These are phyloP conservation scores for Botrylloides violaceus DNA, from an alignment of 23 tunicate species.

Conservation along the genomic window DNA sequence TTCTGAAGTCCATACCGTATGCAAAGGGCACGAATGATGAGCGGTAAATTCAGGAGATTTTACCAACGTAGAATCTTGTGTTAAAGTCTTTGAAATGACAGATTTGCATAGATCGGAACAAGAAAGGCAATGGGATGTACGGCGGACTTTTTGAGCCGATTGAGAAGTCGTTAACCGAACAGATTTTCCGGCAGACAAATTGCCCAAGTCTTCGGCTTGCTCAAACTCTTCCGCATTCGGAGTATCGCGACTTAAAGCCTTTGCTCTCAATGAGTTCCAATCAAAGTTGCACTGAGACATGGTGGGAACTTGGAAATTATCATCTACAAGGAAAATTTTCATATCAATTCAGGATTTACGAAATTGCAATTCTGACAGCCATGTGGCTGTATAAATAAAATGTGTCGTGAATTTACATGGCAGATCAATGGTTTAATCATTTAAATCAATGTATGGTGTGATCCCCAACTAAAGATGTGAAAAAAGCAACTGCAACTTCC, in stretches of 20 bases:
- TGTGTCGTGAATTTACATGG: no score
- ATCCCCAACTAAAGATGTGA: no score
- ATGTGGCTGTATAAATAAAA: no score
- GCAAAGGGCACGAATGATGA: conserved; percentile 25
- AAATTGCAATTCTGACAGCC: no score
- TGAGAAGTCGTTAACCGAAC: not conserved
- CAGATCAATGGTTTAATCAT: no score
- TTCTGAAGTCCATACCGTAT: conserved; percentile 30
- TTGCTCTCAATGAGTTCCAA: conserved; percentile 14
- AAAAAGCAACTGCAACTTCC: no score
- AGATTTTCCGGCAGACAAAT: not conserved
- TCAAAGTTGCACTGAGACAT: conserved; percentile 6
- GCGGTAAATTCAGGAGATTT: not conserved
- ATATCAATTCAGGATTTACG: no score
- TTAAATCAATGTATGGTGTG: no score
- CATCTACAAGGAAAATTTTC: not conserved
- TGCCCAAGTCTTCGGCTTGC: not conserved
- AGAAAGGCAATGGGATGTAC: not conserved
- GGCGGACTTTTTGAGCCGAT: not conserved
- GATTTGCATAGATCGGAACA: conserved; percentile 15
- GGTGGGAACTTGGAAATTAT: not conserved
- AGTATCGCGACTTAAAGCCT: not conserved
- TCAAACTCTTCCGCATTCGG: not conserved
- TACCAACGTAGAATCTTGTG: conserved; percentile 1
- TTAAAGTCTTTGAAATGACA: not conserved